These are phyloP conservation scores for Archaeoteleia sp. DNA, from an alignment of 2,888 invertebrate species.

Conservation along the genomic window DNA sequence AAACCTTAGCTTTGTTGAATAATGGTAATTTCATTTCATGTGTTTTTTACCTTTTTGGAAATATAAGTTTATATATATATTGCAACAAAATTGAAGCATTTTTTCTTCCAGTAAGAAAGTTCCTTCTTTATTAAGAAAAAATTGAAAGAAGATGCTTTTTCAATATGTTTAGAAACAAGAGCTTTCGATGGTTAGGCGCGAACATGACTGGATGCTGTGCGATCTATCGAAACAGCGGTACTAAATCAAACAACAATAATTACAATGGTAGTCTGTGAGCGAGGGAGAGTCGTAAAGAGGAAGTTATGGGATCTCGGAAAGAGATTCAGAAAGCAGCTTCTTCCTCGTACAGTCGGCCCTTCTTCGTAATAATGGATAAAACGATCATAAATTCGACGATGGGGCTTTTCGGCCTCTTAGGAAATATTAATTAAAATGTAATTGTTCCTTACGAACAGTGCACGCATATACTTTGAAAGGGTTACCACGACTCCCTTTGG, in stretches of 20 bases:
- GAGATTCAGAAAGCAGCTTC: slow-evolving; percentile 68
- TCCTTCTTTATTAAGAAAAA: neutral
- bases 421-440: slow-evolving; percentile 76
- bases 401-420: slow-evolving; percentile 72
- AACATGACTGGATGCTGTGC: slow-evolving; percentile 7
- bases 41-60: no score
- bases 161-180: neutral
- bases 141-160: slow-evolving; percentile 2
- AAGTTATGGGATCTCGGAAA: slow-evolving; percentile 73
- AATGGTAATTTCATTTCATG: no score
- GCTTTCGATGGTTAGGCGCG: neutral
- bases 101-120: no score
- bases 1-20: no score
- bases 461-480: slow-evolving; percentile 53
- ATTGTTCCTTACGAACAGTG: slow-evolving; percentile 70
- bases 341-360: slow-evolving; percentile 53
- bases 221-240: slow-evolving; percentile 58
- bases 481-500: slow-evolving; percentile 59
- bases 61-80: no score
- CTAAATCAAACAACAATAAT: slow-evolving; percentile 68
- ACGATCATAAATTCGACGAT: slow-evolving; percentile 75
- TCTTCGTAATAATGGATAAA: slow-evolving; percentile 74
- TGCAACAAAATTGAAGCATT: no score
- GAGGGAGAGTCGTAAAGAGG: slow-evolving; percentile 71
- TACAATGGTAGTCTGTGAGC: slow-evolving; percentile 58